Base-by-base conservation (phyloP, 2,888 invertebrate species). In the Onthophagus sagittarius region DNA sequence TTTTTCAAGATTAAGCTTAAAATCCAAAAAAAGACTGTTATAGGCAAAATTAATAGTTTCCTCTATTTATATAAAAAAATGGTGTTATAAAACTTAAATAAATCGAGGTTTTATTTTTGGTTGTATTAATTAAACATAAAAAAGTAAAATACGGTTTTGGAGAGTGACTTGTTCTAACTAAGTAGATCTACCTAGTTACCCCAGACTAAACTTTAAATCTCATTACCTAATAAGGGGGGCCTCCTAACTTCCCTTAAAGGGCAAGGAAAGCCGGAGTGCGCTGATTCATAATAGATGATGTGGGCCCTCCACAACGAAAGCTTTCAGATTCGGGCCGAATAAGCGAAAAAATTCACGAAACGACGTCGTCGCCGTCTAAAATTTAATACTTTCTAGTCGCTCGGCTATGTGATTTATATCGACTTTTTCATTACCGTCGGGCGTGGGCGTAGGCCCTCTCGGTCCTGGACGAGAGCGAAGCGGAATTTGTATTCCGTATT, bases 341-440 rank as follows among this genome's bases (percentile, higher is more conserved):
- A 67, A 0, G 23, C 67, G 15, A 67, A 32, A 67, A 23, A 32
- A 32, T 63, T 15, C 63, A 53, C 39, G 39, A 53, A 53, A 53
- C 39, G 39, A 7, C 39, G 39, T 53, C 39, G 39, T 11, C 39
- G 39, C 39, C 39, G 39, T 53, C 73, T 77, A 79, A 78, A 77
- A 76, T 78, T 78, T 80, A 79, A 79, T 80, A 78, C 79, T 75
- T 78, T 78, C 77, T 77, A 77, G 76, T 78, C 75, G 75, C 76
- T 75, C 69, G 73, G 77, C 76, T 73, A 71, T 63, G 75, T 81
- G 81, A 81, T 82, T 81, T 82, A 82, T 81, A 78, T 78, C 78
- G 78, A 80, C 79, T 82, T 81, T 82, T 82, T 81, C 81, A 81
- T 81, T 82, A 82, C 31, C 15, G 63, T n/a, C 63, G 67, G n/a